A percentile compares a stretch with the other conserved stretches of the same genome.
These are phyloP conservation scores for Pipistrellus pipistrellus DNA, from an alignment of 2,797 vertebrate genomes.

Conservation along the genomic window DNA sequence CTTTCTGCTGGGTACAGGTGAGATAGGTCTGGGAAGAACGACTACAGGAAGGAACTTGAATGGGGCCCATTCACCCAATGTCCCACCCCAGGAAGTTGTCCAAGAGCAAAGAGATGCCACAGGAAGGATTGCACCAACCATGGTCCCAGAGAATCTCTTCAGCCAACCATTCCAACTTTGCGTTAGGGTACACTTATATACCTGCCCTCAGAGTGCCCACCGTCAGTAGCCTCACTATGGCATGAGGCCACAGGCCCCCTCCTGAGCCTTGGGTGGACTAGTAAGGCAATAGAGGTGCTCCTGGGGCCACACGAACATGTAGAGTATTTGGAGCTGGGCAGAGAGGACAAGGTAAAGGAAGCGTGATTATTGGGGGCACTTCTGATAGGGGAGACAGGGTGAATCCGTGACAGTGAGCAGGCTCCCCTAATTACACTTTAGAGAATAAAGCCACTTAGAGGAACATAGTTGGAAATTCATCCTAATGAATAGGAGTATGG, in stretches of 20 bases:
- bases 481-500: background rate
- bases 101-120: background rate
- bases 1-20: background rate
- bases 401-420: background rate
- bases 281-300: background rate
- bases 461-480: background rate
- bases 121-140: background rate
- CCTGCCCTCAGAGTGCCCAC: background rate
- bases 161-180: background rate
- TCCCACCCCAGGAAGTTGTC: background rate
- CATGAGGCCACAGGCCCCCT: fast-evolving
- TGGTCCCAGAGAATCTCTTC: fast-evolving
- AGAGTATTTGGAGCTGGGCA: background rate
- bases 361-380: background rate
- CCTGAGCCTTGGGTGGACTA: background rate
- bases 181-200: background rate
- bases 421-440: background rate
- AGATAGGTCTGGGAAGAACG: background rate
- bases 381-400: background rate
- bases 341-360: background rate
- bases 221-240: background rate
- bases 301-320: background rate
- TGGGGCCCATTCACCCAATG: background rate
- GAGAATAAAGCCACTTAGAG: background rate
- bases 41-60: background rate